Evolutionary conservation across 2,888 invertebrate species (phyloP), one percentile per base, ranked within the genome.

Genomic region (Spialia ferax): DNA sequence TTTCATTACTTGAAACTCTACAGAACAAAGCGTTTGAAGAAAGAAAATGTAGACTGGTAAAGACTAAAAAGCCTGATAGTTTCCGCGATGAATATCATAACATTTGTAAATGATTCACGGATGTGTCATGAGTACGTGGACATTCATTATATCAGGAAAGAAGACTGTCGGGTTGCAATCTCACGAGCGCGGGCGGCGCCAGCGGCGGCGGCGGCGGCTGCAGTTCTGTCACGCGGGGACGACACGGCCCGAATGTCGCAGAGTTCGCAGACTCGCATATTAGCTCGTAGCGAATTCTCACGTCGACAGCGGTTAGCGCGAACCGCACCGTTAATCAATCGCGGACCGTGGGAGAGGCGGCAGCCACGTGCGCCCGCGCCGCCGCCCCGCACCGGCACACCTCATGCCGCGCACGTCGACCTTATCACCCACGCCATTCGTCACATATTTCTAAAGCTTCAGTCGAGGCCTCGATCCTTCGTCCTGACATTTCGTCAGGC

Each of bases 271-370:
- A 74, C 71, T 75, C 77, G 77, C 83, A 79, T 81, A 80, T 81
- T 79, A 80, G 76, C 80, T 76, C 78, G 77, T 76, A 71, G 75
- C 73, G 74, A 76, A 77, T 84, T 86, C 84, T 81, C 87, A 85
- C 85, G 85, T 84, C 77, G 76, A 62, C 73, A 73, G 63, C 75
- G 75, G 78, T 75, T 82, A 77, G 81, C 79, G 81, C 78, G 82
- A 80, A 83, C 75, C 79, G 78, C 83, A 84, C 85, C 86, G 86
- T 85, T 87, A 87, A 88, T 86, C 87, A 87, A 82, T 81, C 79
- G 80, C 72, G 65, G 72, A 71, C 84, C 88, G 88, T 87, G 88
- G 87, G 88, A 88, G 77, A 77, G 75, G 72, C 74, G 73, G 71
- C 71, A 62, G 68, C 79, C 82, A 80, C 85, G 80, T 79, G 83